A percentile compares a stretch with the other conserved stretches of the same genome.
These are phyloP conservation scores for Ommatoiulus sabulosus DNA, from an alignment of 2,888 invertebrate species.

Conservation along the genomic window DNA sequence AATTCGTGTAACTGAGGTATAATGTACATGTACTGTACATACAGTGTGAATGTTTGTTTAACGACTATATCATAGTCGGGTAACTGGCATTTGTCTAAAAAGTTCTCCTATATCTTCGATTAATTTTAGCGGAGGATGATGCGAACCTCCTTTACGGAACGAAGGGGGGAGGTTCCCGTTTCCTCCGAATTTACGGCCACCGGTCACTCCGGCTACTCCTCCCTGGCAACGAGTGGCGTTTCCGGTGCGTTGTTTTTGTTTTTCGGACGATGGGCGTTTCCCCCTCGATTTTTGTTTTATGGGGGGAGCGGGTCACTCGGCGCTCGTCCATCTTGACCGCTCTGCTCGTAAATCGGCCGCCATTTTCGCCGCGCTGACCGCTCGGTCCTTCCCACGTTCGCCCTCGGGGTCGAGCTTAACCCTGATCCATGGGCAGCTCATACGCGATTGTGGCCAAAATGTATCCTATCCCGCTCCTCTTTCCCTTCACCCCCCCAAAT, in stretches of 20 bases:
- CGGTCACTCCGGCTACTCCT: neutral
- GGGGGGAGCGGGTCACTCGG: neutral
- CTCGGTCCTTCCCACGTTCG: neutral
- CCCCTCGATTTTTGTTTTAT: neutral
- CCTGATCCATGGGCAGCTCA: neutral
- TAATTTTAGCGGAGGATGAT: no score
- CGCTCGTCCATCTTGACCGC: constrained; percentile 38
- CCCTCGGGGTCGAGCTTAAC: neutral
- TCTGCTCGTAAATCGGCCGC: constrained; percentile 20
- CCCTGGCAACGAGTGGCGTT: neutral
- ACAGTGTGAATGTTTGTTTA: no score
- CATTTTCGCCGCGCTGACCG: neutral
- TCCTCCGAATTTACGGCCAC: neutral
- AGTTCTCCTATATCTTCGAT: no score
- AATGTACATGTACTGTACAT: no score
- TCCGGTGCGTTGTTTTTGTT: neutral
- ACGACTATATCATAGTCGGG: no score
- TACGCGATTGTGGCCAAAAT: neutral
- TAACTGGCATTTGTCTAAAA: no score
- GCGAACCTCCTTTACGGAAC: no score
- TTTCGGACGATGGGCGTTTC: neutral
- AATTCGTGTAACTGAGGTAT: no score
- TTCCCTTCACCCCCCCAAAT: neutral
- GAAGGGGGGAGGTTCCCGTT: no score
- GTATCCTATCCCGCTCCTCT: neutral